A percentile compares a stretch with the other conserved stretches of the same genome.
phyloP scores from a whole-genome alignment of 2,797 vertebrate genomes.

The Leptodactylus fallax region DNA sequence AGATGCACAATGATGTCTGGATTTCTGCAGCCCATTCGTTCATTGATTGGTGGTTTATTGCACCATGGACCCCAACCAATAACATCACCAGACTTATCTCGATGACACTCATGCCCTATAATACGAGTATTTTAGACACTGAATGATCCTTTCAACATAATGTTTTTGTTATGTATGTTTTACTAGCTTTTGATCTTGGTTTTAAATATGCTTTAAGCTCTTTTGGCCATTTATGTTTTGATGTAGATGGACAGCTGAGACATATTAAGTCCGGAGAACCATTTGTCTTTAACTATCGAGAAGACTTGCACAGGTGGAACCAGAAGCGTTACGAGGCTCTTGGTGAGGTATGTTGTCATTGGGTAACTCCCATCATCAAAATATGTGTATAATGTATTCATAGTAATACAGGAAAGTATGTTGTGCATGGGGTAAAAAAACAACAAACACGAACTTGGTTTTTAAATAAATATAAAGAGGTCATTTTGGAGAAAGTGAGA shows the following conservation, averaged over 20 bases:
- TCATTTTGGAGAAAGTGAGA: no score
- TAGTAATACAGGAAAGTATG: neutral
- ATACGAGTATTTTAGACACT: no score
- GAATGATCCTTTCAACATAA: neutral
- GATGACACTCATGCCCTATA: no score
- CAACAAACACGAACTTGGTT: neutral
- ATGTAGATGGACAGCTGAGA: conserved; percentile 87
- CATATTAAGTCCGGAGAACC: conserved; percentile 90
- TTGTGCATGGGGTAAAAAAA: neutral
- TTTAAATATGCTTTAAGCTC: neutral
- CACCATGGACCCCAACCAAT: neutral
- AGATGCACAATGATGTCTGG: neutral
- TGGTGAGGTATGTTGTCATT: conserved; percentile 82
- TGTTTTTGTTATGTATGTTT: neutral
- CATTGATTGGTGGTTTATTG: neutral
- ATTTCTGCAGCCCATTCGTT: neutral
- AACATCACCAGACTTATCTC: neutral
- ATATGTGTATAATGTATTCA: neutral
- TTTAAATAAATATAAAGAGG: no score
- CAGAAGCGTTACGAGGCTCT: conserved; percentile 98
- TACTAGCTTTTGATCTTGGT: neutral
- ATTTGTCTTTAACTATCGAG: conserved; percentile 94
- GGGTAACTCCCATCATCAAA: neutral
- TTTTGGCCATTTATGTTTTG: conserved; percentile 54
- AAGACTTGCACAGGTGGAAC: conserved; percentile 97